phyloP scores from a whole-genome alignment of 2,797 vertebrate genomes.

The Sarcoramphus papa region DNA sequence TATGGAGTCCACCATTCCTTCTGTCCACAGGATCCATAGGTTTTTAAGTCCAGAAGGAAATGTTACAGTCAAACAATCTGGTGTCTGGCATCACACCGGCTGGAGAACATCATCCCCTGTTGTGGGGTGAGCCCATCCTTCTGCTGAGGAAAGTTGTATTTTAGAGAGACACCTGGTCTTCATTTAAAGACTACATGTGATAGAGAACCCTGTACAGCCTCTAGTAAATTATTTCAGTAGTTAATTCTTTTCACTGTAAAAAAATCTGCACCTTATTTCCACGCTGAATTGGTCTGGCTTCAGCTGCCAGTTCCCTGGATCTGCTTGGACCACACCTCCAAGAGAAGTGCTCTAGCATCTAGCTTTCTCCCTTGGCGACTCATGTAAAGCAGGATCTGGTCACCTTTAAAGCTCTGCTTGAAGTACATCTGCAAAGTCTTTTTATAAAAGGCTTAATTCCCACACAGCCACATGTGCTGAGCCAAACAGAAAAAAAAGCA shows the following conservation, averaged over 20 bases:
- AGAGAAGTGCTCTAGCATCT: not conserved
- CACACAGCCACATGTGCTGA: not conserved
- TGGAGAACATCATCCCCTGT: not conserved
- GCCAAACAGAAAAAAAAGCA: not conserved
- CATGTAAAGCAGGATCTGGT: not conserved
- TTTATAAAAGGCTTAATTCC: not conserved
- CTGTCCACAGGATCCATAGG: not conserved
- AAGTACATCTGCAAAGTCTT: not conserved
- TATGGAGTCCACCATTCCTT: not conserved
- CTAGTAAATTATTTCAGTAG: conserved; percentile 33
- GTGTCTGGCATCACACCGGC: not conserved
- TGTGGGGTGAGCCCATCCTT: not conserved
- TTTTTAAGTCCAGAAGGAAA: not conserved
- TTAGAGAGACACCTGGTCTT: not conserved
- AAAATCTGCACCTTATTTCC: conserved; percentile 28
- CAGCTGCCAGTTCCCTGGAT: not conserved
- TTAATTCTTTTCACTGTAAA: conserved; percentile 20
- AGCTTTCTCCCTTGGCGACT: not conserved
- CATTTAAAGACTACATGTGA: not conserved
- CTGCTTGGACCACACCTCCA: not conserved
- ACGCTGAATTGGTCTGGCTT: not conserved
- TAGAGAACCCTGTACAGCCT: not conserved
- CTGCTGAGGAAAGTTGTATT: not conserved
- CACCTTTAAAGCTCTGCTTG: not conserved
- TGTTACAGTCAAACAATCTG: not conserved